phyloP scores from a whole-genome alignment of 2,888 invertebrate genomes.

The Entomobrya multifasciata region DNA sequence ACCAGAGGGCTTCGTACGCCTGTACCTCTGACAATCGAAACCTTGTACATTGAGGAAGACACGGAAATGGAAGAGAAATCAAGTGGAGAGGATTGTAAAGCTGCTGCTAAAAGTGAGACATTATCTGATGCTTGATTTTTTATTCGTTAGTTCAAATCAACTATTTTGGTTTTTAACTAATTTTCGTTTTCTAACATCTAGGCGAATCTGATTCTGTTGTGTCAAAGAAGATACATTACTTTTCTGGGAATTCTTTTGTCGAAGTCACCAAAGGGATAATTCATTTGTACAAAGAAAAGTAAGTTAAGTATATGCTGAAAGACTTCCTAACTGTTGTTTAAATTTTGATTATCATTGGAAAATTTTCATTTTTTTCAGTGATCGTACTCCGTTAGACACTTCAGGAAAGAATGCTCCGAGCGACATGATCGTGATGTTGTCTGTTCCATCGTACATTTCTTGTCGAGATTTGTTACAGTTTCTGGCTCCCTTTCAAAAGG shows the following conservation, averaged over 20 bases:
- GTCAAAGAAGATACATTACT: slow-evolving; percentile 83
- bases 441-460: slow-evolving; percentile 94
- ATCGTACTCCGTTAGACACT: slow-evolving; percentile 86
- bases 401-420: slow-evolving; percentile 87
- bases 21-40: slow-evolving; percentile 67
- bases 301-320: slow-evolving; percentile 80
- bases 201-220: slow-evolving; percentile 46
- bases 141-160: too few relatives aligned
- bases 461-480: slow-evolving; percentile 97
- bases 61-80: slow-evolving; percentile 44
- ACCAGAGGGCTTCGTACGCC: slow-evolving; percentile 73
- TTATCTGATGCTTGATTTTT: too few relatives aligned
- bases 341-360: not conserved
- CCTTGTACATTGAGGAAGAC: slow-evolving; percentile 37
- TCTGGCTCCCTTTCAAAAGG: slow-evolving; percentile 94
- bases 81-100: not conserved
- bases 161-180: too few relatives aligned
- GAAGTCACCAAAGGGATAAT: slow-evolving; percentile 98
- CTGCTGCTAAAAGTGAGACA: slow-evolving; percentile 3
- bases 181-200: too few relatives aligned
- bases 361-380: slow-evolving; percentile 84
- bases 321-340: not conserved
- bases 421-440: slow-evolving; percentile 92
- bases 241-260: slow-evolving; percentile 97
- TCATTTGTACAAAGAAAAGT: slow-evolving; percentile 99